These are phyloP conservation scores for Eutrigla gurnardus DNA, from an alignment of 2,797 vertebrate species.

Conservation along the genomic window DNA sequence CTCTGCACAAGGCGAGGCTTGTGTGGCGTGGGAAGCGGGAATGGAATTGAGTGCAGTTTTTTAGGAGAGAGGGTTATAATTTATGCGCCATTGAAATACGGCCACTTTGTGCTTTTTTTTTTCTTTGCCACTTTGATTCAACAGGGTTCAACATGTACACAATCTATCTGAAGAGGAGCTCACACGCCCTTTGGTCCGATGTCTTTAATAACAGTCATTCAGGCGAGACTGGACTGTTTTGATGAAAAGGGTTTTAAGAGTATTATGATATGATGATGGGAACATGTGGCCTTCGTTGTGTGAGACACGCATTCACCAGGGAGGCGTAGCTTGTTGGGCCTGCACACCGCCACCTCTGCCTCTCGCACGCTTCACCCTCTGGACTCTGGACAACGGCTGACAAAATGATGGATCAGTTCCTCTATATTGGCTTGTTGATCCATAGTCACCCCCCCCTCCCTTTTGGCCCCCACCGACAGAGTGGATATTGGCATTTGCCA, in stretches of 20 bases:
- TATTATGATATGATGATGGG: slow-evolving; percentile 65
- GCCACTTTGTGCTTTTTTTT: slow-evolving; percentile 72
- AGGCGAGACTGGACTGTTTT: slow-evolving; percentile 47
- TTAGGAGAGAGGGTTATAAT: slow-evolving; percentile 78
- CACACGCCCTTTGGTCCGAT: slow-evolving; percentile 50
- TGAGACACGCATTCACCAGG: slow-evolving; percentile 66
- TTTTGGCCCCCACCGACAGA: slow-evolving; percentile 63
- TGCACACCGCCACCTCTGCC: slow-evolving; percentile 6
- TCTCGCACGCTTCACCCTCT: slow-evolving; percentile 69
- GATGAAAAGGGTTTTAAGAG: slow-evolving; percentile 45
- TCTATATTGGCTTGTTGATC: slow-evolving; percentile 91
- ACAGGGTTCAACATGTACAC: slow-evolving; percentile 72
- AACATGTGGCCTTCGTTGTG: slow-evolving; percentile 53
- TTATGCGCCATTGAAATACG: slow-evolving; percentile 77
- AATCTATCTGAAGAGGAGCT: slow-evolving; percentile 68
- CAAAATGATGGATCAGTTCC: slow-evolving; percentile 93
- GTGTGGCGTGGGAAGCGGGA: slow-evolving; percentile 73
- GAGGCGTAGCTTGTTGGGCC: slow-evolving; percentile 70
- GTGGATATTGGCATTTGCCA: slow-evolving; percentile 96
- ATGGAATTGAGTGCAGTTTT: slow-evolving; percentile 74
- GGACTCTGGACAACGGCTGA: slow-evolving; percentile 86
- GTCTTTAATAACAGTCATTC: slow-evolving; percentile 74
- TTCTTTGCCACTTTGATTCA: slow-evolving; percentile 67
- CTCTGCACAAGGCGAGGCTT: slow-evolving; percentile 77
- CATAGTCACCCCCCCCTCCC: slow-evolving; percentile 77